phyloP scores from a whole-genome alignment of 2,888 invertebrate species.

The Drosophila leonis region DNA sequence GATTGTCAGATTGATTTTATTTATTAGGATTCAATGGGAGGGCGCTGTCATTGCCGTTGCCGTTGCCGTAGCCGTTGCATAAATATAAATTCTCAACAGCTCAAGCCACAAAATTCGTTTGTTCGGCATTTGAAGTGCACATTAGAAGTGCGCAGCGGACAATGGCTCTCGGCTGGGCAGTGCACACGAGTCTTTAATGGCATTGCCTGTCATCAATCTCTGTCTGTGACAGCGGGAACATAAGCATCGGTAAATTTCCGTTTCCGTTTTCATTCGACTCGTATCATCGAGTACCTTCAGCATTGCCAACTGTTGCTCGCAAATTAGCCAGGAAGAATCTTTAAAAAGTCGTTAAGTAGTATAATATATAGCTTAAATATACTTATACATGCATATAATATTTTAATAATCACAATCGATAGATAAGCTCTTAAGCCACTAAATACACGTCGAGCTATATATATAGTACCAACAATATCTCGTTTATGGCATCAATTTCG shows the following conservation, averaged over 20 bases:
- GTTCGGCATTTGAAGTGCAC: slow-evolving; percentile 47
- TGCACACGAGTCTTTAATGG: slow-evolving; percentile 37
- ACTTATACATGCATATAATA: background rate
- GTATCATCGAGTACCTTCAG: background rate
- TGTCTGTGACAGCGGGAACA: slow-evolving; percentile 42
- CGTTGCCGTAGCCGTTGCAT: slow-evolving; percentile 36
- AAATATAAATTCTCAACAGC: slow-evolving; percentile 43
- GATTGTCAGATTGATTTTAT: slow-evolving; percentile 50
- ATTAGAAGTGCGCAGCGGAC: slow-evolving; percentile 26
- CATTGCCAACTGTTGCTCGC: background rate
- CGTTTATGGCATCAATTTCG: background rate
- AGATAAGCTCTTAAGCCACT: background rate
- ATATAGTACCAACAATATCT: background rate
- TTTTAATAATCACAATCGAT: background rate
- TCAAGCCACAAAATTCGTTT: slow-evolving; percentile 34
- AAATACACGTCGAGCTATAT: background rate
- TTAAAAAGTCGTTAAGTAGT: background rate
- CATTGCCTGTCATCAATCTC: slow-evolving; percentile 42
- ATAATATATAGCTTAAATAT: background rate
- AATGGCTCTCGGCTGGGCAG: slow-evolving; percentile 38
- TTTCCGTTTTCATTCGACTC: background rate
- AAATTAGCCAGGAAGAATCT: background rate
- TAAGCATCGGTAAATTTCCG: background rate
- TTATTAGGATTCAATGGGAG: slow-evolving; percentile 27
- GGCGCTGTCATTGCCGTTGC: slow-evolving; percentile 31